A percentile compares a stretch with the other conserved stretches of the same genome.
Evolutionary conservation across 1,140 invertebrate genomes (phyloP).

Genomic region (Laodelphax striatellus): DNA sequence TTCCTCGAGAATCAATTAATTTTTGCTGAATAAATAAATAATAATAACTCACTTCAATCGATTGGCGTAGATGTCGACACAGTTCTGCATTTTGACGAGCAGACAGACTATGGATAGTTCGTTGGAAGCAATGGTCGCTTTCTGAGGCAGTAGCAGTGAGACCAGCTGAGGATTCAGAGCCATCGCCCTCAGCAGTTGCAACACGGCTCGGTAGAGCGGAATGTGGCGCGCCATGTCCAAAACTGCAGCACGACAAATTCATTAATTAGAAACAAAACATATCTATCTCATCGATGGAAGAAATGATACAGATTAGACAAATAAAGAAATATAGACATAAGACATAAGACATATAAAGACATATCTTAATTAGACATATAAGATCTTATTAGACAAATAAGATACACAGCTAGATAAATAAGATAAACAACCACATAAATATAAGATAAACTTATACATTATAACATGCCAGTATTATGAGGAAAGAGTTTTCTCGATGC

Average conservation of each 20-base stretch:
- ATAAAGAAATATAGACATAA: too few species aligned
- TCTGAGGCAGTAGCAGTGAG: constrained; percentile 48
- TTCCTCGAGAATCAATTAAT: too few species aligned
- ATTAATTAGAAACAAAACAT: background rate
- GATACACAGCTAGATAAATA: too few species aligned
- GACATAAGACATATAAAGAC: too few species aligned
- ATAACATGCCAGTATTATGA: too few species aligned
- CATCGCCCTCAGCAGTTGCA: constrained; percentile 69
- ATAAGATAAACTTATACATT: too few species aligned
- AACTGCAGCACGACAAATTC: constrained; percentile 37
- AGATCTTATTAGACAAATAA: too few species aligned
- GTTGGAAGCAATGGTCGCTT: constrained; percentile 12
- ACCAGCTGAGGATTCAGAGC: constrained; percentile 54
- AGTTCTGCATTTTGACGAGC: constrained; percentile 74
- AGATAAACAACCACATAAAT: too few species aligned
- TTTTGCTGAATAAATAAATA: background rate
- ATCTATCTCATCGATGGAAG: too few species aligned
- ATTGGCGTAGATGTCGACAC: constrained; percentile 82
- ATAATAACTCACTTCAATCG: constrained; percentile 54
- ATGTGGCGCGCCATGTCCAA: constrained; percentile 91
- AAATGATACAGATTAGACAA: too few species aligned
- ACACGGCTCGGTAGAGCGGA: constrained; percentile 74
- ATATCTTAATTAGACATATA: too few species aligned
- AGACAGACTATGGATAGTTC: constrained; percentile 48
- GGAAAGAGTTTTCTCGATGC: too few species aligned